phyloP scores from a whole-genome alignment of 2,888 invertebrate species.

The Drosophila subquinaria region DNA sequence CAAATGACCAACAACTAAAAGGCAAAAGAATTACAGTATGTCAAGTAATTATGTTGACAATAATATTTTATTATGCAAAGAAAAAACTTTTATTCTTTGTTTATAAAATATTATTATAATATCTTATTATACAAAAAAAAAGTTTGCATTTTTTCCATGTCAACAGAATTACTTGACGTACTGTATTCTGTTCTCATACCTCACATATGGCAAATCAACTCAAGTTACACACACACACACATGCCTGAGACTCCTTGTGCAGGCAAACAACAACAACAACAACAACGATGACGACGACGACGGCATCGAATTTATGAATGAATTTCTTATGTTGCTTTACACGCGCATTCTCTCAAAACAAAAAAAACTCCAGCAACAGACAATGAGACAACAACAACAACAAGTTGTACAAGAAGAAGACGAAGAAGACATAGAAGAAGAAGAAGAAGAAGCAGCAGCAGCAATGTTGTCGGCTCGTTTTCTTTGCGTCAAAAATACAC shows the following conservation, averaged over 20 bases:
- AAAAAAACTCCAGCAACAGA: slow-evolving; percentile 60
- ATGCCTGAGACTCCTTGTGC: slow-evolving; percentile 28
- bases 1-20: slow-evolving; percentile 43
- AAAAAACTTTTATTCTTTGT: no score
- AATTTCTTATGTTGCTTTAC: slow-evolving; percentile 84
- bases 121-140: not conserved
- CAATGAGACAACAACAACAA: slow-evolving; percentile 58
- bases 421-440: slow-evolving; percentile 30
- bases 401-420: slow-evolving; percentile 42
- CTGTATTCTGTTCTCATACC: slow-evolving; percentile 14
- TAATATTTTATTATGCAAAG: not conserved
- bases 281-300: slow-evolving; percentile 27
- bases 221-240: slow-evolving; percentile 51
- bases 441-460: slow-evolving; percentile 9
- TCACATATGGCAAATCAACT: slow-evolving; percentile 74
- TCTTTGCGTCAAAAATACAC: slow-evolving; percentile 65
- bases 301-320: slow-evolving; percentile 80
- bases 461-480: slow-evolving; percentile 56
- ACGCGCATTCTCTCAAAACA: slow-evolving; percentile 68
- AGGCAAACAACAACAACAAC: slow-evolving; percentile 33
- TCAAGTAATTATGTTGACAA: not conserved
- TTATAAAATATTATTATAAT: not conserved
- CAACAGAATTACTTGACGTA: not conserved
- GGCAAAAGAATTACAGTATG: slow-evolving; percentile 2
- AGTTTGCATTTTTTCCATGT: not conserved